Conservation (phyloP, 2,888 invertebrate genomes). For the Diachrysia chrysitis region DNA sequence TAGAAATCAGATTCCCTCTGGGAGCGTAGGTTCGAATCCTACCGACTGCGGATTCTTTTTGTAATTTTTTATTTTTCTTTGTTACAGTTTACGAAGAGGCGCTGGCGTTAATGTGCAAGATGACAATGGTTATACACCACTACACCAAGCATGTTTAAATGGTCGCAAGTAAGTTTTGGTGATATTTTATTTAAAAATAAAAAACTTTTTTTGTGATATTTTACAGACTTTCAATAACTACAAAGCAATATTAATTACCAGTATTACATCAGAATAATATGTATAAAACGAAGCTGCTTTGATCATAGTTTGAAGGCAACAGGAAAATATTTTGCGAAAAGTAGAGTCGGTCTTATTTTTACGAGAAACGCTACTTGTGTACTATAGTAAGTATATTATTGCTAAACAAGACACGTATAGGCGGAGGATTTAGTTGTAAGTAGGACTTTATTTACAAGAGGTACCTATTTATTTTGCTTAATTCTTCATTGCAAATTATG, state of each 20-base stretch:
- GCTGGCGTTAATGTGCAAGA: constrained; percentile 98
- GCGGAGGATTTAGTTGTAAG: not conserved
- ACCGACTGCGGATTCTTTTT: constrained; percentile 91
- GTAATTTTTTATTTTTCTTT: constrained; percentile 61
- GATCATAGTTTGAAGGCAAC: no score
- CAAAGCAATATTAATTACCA: no score
- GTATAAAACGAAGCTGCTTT: no score
- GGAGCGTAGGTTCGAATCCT: constrained; percentile 97
- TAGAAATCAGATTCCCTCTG: constrained; percentile 97
- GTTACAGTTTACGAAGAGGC: constrained; percentile 94
- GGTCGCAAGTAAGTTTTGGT: constrained; percentile 94
- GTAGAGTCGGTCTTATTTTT: no score
- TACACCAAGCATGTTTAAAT: constrained; percentile 98
- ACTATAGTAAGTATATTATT: not conserved
- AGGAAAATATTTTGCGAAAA: not conserved
- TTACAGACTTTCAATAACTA: no score
- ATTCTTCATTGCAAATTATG: no score
- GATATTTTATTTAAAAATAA: not conserved
- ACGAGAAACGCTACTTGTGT: not conserved
- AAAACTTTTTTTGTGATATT: no score
- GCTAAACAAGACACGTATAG: not conserved
- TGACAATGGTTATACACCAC: constrained; percentile 96
- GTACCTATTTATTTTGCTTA: no score
- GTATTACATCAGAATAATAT: no score
- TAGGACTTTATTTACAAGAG: no score